Conservation (phyloP, 1,140 invertebrate species). For the Brachionus koreanus region DNA sequence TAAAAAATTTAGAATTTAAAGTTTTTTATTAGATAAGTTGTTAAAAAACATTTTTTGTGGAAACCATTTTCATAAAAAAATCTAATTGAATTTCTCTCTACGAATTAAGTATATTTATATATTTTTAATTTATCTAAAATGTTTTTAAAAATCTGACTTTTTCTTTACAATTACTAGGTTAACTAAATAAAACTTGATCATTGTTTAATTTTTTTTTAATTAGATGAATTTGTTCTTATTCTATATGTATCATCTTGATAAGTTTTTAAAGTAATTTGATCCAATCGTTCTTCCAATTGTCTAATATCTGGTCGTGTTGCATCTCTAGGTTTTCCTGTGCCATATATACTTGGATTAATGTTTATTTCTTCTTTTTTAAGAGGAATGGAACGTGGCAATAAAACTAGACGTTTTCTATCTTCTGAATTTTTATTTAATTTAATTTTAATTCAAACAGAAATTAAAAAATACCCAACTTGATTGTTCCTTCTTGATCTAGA, state of each 20-base stretch:
- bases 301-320: background rate
- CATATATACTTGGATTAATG: slow-evolving; percentile 4
- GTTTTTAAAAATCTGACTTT: no score
- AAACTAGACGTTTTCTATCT: background rate
- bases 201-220: background rate
- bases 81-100: no score
- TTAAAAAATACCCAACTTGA: background rate
- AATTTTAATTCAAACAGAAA: background rate
- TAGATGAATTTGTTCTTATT: background rate
- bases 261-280: background rate
- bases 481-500: background rate
- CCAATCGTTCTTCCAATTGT: slow-evolving; percentile 12
- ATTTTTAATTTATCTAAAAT: no score
- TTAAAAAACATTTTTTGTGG: no score
- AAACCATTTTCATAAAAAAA: no score
- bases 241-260: background rate
- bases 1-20: no score
- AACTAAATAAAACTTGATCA: background rate
- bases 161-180: background rate
- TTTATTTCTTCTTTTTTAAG: background rate
- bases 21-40: no score
- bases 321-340: slow-evolving; percentile 31
- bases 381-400: background rate
- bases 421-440: background rate
- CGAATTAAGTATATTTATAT: no score